These are phyloP conservation scores for Eciton burchellii DNA, from an alignment of 1,140 invertebrate species.

Conservation along the genomic window DNA sequence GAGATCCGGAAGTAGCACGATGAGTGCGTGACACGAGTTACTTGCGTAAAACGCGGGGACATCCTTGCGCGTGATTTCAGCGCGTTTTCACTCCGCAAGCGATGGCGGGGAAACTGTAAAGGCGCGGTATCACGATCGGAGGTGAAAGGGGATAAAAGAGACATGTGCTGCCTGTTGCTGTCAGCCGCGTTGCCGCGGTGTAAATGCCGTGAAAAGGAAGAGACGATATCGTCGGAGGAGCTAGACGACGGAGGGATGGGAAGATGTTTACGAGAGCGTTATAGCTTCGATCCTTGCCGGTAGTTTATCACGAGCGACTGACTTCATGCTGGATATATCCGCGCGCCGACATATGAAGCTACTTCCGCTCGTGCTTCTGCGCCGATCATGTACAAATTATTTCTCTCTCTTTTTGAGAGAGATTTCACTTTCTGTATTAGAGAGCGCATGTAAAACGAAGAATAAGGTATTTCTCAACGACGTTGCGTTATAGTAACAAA, in stretches of 20 bases:
- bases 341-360: slow-evolving; percentile 32
- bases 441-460: neutral
- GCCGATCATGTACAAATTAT: slow-evolving; percentile 5
- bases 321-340: slow-evolving; percentile 41
- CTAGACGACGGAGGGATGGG: slow-evolving; percentile 48
- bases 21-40: neutral
- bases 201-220: slow-evolving; percentile 69
- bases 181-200: slow-evolving; percentile 52
- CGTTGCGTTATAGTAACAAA: neutral
- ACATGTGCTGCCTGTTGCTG: slow-evolving; percentile 75
- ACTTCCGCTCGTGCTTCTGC: slow-evolving; percentile 9
- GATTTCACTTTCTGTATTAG: no score
- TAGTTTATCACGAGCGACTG: slow-evolving; percentile 71
- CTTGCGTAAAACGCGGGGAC: neutral
- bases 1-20: neutral
- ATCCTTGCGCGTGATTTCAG: slow-evolving; percentile 31
- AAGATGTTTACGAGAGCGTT: slow-evolving; percentile 70
- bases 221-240: slow-evolving; percentile 64
- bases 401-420: neutral
- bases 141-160: slow-evolving; percentile 58
- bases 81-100: slow-evolving; percentile 40
- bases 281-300: slow-evolving; percentile 66
- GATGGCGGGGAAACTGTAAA: slow-evolving; percentile 41
- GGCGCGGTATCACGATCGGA: slow-evolving; percentile 62
- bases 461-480: neutral